These are phyloP conservation scores for Dendrocopos noguchii DNA, from an alignment of 2,113 vertebrate genomes.

Conservation along the genomic window DNA sequence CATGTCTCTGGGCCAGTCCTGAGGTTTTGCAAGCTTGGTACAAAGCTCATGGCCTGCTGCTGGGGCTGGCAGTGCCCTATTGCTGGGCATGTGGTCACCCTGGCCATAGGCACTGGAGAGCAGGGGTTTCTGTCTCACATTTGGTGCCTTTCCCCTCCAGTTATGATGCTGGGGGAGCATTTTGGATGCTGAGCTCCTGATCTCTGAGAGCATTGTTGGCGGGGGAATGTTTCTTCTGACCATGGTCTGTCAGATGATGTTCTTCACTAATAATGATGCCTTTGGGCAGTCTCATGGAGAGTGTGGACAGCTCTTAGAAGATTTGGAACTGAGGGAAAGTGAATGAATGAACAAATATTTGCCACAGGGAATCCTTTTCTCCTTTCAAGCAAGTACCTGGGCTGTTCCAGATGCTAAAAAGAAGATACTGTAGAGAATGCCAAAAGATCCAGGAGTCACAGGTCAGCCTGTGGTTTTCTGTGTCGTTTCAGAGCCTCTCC, in stretches of 20 bases:
- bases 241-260: neutral
- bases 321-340: neutral
- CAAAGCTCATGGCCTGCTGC: neutral
- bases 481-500: neutral
- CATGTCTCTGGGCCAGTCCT: accelerated
- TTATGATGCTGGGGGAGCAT: neutral
- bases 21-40: neutral
- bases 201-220: neutral
- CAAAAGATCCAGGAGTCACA: neutral
- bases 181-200: neutral
- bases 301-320: neutral
- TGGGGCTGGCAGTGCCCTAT: neutral
- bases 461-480: neutral
- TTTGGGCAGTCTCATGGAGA: neutral
- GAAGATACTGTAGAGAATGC: neutral
- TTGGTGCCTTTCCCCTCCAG: neutral
- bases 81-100: neutral
- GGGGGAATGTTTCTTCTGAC: neutral
- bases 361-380: neutral
- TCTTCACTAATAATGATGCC: neutral
- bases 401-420: neutral
- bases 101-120: neutral
- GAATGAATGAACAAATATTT: neutral
- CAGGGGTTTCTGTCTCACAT: neutral
- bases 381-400: neutral